A percentile compares a stretch with the other conserved stretches of the same genome.
These are phyloP conservation scores for Acronicta alni DNA, from an alignment of 2,888 invertebrate species.

Conservation along the genomic window DNA sequence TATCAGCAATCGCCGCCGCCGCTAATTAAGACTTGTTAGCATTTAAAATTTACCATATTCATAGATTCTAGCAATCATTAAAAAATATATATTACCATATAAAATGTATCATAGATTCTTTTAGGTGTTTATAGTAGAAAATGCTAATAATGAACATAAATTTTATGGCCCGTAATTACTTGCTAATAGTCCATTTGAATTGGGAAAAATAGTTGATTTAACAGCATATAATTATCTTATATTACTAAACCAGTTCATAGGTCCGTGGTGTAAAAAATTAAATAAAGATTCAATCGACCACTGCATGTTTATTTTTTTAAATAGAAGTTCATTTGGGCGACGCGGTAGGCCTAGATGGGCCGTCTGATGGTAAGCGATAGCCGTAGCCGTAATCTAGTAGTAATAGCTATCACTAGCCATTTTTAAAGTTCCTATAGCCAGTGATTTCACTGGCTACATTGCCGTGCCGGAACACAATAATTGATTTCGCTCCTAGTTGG, in stretches of 20 bases:
- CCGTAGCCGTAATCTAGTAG: too few relatives aligned
- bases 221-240: constrained; percentile 44
- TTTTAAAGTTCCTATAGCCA: too few relatives aligned
- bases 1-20: background rate
- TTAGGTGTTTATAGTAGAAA: constrained; percentile 32
- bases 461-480: too few relatives aligned
- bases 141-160: constrained; percentile 54
- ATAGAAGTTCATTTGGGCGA: too few relatives aligned
- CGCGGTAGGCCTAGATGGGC: too few relatives aligned
- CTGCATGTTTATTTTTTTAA: too few relatives aligned
- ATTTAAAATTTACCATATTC: constrained; percentile 17
- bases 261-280: constrained; percentile 9
- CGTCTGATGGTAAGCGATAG: too few relatives aligned
- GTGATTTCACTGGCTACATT: too few relatives aligned
- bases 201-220: constrained; percentile 30
- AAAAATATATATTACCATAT: constrained; percentile 32
- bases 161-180: constrained; percentile 51
- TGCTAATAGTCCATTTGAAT: constrained; percentile 42
- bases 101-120: constrained; percentile 29
- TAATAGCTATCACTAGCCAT: too few relatives aligned
- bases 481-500: too few relatives aligned
- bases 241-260: constrained; percentile 27
- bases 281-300: background rate
- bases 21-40: constrained; percentile 29
- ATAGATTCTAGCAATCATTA: constrained; percentile 20